Base-by-base conservation (phyloP, 2,113 vertebrate genomes). In the Spheniscus mendiculus region DNA sequence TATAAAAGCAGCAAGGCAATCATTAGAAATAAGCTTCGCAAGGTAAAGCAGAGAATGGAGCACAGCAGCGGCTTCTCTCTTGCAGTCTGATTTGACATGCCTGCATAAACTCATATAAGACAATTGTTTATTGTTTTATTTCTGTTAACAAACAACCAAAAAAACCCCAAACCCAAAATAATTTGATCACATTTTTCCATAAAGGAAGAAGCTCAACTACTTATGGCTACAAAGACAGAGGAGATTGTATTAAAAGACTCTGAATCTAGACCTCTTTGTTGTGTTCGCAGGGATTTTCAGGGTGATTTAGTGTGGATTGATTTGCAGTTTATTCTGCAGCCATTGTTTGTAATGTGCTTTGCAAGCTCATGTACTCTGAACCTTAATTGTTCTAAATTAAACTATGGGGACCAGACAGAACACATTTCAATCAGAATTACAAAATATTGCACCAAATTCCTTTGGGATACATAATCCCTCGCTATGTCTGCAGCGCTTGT, bases 331-430 rank as follows among this genome's bases (percentile, higher is more conserved):
- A 98, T 98, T 98, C 97, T 97, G 97, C 95, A 98, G 97, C 97
- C 96, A 97, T 98, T 98, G 98, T 98, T 98, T 98, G 98, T 98
- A 98, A 98, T 98, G 97, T 97, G 97, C 97, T 98, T 98, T 98
- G 98, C 98, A 97, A 98, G 98, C 98, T 98, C 97, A 96, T 98
- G 98, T 98, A 98, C 98, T 98, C 97, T 96, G 97, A 98, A 97
- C 97, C 95, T 98, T 98, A 98, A 98, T 98, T 98, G 98, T 98
- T 98, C 98, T 98, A 98, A 98, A 98, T 98, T 98, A 98, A 98
- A 98, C 98, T 98, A 97, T 97, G 92, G 97, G 98, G 98, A 98
- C 97, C 74, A 97, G 97, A 95, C 94, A 98, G 96, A 97, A 98
- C 97, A 98, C 97, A 98, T 98, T 98, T 98, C 98, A 98, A 98